Evolutionary conservation across 2,113 vertebrate species (phyloP).

Genomic region (Tragelaphus strepsiceros): DNA sequence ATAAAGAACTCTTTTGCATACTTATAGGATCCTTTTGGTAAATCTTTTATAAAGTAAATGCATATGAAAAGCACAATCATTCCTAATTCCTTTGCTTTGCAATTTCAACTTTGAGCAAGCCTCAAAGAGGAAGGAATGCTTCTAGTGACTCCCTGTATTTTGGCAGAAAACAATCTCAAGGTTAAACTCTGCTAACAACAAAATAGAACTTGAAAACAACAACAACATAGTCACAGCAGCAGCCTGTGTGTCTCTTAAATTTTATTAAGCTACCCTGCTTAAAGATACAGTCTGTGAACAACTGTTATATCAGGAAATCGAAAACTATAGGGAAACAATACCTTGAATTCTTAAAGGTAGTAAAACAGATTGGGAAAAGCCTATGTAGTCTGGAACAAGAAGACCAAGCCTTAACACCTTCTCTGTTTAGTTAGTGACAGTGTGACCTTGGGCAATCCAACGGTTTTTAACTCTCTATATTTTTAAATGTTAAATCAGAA

Average conservation of each 20-base stretch:
- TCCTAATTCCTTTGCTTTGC: constrained; percentile 9
- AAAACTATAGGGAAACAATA: not conserved
- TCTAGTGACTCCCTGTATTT: not conserved
- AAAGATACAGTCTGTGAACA: not conserved
- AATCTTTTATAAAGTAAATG: not conserved
- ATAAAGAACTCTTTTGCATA: not conserved
- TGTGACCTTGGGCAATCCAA: not conserved
- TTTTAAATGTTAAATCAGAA: not conserved
- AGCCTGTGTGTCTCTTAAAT: not conserved
- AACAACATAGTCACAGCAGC: not conserved
- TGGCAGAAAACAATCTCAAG: not conserved
- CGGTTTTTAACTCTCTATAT: not conserved
- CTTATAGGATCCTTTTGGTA: not conserved
- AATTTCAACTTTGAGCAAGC: not conserved
- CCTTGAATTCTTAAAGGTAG: not conserved
- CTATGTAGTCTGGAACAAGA: not conserved
- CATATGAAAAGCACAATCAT: not conserved
- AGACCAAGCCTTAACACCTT: not conserved
- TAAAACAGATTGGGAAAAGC: not conserved
- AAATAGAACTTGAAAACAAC: not conserved
- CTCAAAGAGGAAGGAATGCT: not conserved
- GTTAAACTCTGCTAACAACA: not conserved
- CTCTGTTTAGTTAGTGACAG: not conserved
- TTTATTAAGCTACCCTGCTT: not conserved
- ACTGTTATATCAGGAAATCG: not conserved